phyloP scores from a whole-genome alignment of 30 jellyfish, hydroid and myxozoan genomes.

The Hydractinia symbiolongicarpus region DNA sequence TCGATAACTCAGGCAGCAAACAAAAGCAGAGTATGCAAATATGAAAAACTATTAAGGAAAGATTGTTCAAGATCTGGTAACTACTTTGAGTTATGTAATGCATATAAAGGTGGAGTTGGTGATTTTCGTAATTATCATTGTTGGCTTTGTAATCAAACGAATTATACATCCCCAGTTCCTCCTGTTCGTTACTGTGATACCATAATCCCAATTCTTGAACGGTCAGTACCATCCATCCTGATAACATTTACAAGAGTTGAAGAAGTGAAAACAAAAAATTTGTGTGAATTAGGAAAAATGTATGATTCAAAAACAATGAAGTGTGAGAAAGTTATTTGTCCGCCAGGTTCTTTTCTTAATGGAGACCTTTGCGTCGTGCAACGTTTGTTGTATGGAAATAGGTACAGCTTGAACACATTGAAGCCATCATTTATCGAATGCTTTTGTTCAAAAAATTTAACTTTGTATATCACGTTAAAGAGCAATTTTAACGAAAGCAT shows the following conservation, averaged over 20 bases:
- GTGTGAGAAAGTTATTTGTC: neutral
- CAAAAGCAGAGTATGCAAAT: neutral
- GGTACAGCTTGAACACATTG: neutral
- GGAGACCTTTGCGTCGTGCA: neutral
- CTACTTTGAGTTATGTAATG: neutral
- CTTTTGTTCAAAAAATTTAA: neutral
- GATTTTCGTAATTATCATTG: slow-evolving; percentile 9
- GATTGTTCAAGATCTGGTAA: neutral
- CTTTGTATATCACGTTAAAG: neutral
- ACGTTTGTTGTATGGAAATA: too few relatives aligned
- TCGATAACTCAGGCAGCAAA: too few relatives aligned
- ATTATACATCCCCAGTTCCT: too few relatives aligned
- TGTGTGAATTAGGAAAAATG: neutral
- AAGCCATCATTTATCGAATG: neutral
- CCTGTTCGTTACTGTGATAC: too few relatives aligned
- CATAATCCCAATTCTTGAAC: too few relatives aligned
- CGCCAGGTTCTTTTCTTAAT: neutral
- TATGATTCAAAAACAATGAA: slow-evolving; percentile 2
- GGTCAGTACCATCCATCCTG: too few relatives aligned
- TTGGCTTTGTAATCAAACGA: neutral
- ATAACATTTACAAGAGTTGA: too few relatives aligned
- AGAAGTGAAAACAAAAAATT: neutral
- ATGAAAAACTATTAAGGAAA: neutral
- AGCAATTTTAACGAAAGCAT: neutral
- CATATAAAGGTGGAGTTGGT: neutral